Conservation (phyloP, 2,797 vertebrate genomes). For the Siniperca undulata region DNA sequence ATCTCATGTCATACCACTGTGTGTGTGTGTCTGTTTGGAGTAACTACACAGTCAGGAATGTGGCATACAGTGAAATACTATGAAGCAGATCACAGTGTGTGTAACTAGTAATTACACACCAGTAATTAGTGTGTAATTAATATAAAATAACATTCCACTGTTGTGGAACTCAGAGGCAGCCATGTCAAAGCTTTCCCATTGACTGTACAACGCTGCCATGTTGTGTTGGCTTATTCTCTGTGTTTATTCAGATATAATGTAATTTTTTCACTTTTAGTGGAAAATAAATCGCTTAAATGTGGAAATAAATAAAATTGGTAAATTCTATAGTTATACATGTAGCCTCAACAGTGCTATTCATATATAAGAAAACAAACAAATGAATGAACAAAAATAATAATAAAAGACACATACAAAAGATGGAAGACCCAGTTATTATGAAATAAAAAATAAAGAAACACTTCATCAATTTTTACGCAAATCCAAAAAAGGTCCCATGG, state of each 20-base stretch:
- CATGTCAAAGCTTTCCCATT: slow-evolving; percentile 26
- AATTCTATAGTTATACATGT: background rate
- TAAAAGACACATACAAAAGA: too few relatives aligned
- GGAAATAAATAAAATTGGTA: background rate
- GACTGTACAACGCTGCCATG: slow-evolving; percentile 3
- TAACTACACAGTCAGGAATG: slow-evolving; percentile 67
- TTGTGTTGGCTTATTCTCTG: background rate
- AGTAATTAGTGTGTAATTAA: slow-evolving; percentile 66
- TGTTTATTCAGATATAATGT: background rate
- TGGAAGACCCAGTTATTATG: too few relatives aligned
- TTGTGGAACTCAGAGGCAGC: slow-evolving; percentile 19
- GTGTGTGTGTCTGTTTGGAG: slow-evolving; percentile 43
- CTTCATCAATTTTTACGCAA: too few relatives aligned
- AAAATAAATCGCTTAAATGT: background rate
- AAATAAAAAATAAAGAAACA: too few relatives aligned
- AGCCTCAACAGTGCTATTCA: background rate
- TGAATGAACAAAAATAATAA: background rate
- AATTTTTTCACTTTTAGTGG: background rate
- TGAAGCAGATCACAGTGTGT: slow-evolving; percentile 34
- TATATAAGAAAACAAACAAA: background rate
- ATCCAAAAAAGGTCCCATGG: too few relatives aligned
- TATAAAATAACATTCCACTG: slow-evolving; percentile 40
- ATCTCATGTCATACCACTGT: slow-evolving; percentile 41
- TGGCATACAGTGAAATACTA: slow-evolving; percentile 52
- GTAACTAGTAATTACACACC: slow-evolving; percentile 53